Conservation (phyloP, 2,113 vertebrate species). For the Spea bombifrons region DNA sequence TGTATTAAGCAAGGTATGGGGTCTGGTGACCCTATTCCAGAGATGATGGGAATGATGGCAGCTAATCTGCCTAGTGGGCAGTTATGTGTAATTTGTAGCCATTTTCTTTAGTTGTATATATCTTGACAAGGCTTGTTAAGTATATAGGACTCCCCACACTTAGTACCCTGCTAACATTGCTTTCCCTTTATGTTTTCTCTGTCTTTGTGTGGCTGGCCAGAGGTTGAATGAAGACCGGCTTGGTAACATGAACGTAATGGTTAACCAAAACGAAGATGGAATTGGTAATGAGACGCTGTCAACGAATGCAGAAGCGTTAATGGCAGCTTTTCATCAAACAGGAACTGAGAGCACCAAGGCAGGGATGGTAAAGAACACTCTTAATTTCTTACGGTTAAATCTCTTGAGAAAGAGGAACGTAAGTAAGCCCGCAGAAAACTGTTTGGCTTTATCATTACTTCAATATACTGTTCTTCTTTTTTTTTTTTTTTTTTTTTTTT, state of each 20-base stretch:
- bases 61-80: no score
- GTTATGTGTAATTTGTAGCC: no score
- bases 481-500: no score
- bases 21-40: no score
- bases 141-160: not conserved
- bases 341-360: conserved; percentile 60
- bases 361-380: conserved; percentile 63
- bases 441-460: no score
- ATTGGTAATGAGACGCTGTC: conserved; percentile 59
- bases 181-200: not conserved
- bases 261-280: conserved; percentile 49
- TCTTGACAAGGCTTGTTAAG: no score
- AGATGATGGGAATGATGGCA: no score
- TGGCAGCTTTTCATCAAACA: conserved; percentile 69
- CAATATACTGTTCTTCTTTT: no score
- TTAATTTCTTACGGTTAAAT: not conserved
- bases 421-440: no score
- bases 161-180: not conserved
- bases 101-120: no score
- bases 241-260: conserved; percentile 45
- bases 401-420: no score
- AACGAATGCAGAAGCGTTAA: conserved; percentile 73
- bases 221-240: conserved; percentile 50
- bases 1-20: no score
- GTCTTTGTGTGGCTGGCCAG: conserved; percentile 41